phyloP scores from a whole-genome alignment of 2,797 vertebrate genomes.

The Coregonus sp. region DNA sequence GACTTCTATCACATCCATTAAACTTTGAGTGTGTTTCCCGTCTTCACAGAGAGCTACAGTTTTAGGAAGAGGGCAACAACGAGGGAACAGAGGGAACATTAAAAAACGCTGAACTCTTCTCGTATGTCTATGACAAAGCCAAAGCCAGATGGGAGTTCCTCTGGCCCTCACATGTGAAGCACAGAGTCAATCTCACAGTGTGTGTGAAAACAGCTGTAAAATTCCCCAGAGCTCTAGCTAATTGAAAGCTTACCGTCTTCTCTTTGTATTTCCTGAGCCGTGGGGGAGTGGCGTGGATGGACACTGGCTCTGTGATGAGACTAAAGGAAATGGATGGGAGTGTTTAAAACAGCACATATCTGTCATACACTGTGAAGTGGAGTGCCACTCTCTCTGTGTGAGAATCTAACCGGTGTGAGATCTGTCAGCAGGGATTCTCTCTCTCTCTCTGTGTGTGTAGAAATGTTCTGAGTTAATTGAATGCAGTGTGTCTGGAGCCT shows the following conservation, averaged over 20 bases:
- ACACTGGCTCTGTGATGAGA: slow-evolving; percentile 51
- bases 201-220: slow-evolving; percentile 74
- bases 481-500: slow-evolving; percentile 69
- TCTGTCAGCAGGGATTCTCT: slow-evolving; percentile 61
- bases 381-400: slow-evolving; percentile 49
- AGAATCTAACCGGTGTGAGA: slow-evolving; percentile 49
- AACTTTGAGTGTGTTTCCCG: slow-evolving; percentile 10
- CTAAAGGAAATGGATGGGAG: slow-evolving; percentile 47
- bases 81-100: no score
- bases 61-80: slow-evolving; percentile 42
- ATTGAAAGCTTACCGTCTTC: slow-evolving; percentile 79
- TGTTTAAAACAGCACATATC: slow-evolving; percentile 49
- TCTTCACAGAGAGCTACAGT: slow-evolving; percentile 49
- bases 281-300: slow-evolving; percentile 41
- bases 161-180: slow-evolving; percentile 71
- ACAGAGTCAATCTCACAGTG: slow-evolving; percentile 46
- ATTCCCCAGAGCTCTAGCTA: slow-evolving; percentile 70
- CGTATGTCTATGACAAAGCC: slow-evolving; percentile 56
- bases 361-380: slow-evolving; percentile 55
- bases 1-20: slow-evolving; percentile 59
- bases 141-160: slow-evolving; percentile 63
- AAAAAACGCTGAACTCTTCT: neutral
- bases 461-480: slow-evolving; percentile 70
- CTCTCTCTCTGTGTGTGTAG: slow-evolving; percentile 9
- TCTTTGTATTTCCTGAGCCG: slow-evolving; percentile 69